Conservation (phyloP, 2,797 vertebrate species). For the Hypotaenidia philippensis region DNA sequence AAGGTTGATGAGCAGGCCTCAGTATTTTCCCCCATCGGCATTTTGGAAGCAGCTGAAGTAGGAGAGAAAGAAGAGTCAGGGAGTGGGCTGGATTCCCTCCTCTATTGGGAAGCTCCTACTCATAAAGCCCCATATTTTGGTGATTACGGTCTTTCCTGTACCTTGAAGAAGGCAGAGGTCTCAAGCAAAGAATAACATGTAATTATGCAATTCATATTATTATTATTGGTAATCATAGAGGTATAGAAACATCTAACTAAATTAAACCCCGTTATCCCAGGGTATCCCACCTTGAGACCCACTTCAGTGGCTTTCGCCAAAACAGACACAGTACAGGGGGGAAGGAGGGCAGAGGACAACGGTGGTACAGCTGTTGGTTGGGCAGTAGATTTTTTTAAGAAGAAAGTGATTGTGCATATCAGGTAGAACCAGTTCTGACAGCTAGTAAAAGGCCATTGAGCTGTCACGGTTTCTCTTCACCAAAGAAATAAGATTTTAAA, state of each 20-base stretch:
- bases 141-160: neutral
- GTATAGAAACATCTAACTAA: neutral
- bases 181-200: neutral
- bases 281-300: neutral
- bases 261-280: fast-evolving
- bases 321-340: neutral
- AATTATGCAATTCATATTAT: neutral
- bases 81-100: neutral
- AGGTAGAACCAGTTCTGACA: neutral
- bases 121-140: neutral
- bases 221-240: neutral
- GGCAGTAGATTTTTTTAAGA: neutral
- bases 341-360: neutral
- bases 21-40: neutral
- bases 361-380: neutral
- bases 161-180: neutral
- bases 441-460: neutral
- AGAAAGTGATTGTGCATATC: neutral
- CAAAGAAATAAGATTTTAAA: neutral
- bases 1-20: neutral
- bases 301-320: neutral
- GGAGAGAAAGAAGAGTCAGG: neutral
- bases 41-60: neutral
- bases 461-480: neutral
- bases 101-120: neutral